phyloP scores from a whole-genome alignment of 1,140 invertebrate genomes.

The Stenopsyche tienmushanensis region DNA sequence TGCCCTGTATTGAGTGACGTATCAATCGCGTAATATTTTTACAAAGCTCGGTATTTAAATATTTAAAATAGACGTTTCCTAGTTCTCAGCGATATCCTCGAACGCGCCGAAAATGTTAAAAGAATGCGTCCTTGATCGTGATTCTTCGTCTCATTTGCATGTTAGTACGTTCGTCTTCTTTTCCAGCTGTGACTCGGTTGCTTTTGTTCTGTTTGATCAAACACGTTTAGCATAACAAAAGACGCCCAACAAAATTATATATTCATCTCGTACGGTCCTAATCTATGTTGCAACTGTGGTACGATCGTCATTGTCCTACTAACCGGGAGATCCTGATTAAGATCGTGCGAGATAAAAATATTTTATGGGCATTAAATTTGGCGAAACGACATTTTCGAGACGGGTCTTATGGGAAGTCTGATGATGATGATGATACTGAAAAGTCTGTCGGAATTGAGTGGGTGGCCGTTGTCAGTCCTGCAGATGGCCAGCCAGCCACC shows the following conservation, averaged over 20 bases:
- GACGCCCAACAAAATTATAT: too few species aligned
- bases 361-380: neutral
- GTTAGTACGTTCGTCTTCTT: neutral
- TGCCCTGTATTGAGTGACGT: too few species aligned
- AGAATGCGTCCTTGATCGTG: too few species aligned
- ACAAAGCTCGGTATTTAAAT: too few species aligned
- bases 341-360: neutral
- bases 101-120: too few species aligned
- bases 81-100: too few species aligned
- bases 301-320: neutral
- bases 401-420: neutral
- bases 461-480: neutral
- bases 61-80: too few species aligned
- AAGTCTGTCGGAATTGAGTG: neutral
- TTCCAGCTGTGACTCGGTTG: neutral
- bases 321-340: neutral
- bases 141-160: too few species aligned
- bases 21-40: too few species aligned
- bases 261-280: neutral
- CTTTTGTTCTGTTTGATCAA: too few species aligned
- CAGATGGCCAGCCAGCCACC: constrained; percentile 3
- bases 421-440: neutral
- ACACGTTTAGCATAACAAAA: too few species aligned
- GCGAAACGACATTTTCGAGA: neutral
- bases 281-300: neutral